These are phyloP conservation scores for Apamea sordens DNA, from an alignment of 2,888 invertebrate genomes.

Conservation along the genomic window DNA sequence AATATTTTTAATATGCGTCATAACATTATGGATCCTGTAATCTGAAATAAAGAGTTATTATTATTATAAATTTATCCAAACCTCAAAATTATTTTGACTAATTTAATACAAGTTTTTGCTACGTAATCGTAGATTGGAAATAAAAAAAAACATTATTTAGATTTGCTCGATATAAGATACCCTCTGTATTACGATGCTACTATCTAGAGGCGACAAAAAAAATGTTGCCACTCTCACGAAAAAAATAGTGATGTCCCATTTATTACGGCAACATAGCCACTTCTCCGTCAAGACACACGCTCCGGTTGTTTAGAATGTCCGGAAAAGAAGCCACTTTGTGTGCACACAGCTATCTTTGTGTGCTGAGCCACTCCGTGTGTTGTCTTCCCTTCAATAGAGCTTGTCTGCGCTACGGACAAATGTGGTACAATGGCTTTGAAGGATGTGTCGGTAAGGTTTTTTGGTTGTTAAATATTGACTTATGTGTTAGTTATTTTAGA, in stretches of 20 bases:
- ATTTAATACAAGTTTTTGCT: no score
- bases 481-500: background rate
- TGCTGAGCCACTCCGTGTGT: slow-evolving; percentile 19
- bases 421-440: slow-evolving; percentile 5
- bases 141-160: no score
- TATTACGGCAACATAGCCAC: slow-evolving; percentile 38
- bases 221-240: background rate
- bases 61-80: no score
- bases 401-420: slow-evolving; percentile 2
- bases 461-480: background rate
- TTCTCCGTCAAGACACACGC: slow-evolving; percentile 20
- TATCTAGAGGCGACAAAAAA: background rate
- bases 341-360: slow-evolving; percentile 23
- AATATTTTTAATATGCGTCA: no score
- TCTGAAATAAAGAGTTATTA: no score
- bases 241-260: slow-evolving; percentile 20
- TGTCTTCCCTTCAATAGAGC: slow-evolving; percentile 34
- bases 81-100: no score
- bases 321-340: slow-evolving; percentile 45
- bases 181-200: background rate
- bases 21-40: no score
- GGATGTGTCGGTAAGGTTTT: background rate
- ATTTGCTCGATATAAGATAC: no score
- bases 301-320: slow-evolving; percentile 39
- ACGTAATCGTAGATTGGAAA: no score